phyloP scores from a whole-genome alignment of 2,797 vertebrate species.

The Rhinoraja longicauda region DNA sequence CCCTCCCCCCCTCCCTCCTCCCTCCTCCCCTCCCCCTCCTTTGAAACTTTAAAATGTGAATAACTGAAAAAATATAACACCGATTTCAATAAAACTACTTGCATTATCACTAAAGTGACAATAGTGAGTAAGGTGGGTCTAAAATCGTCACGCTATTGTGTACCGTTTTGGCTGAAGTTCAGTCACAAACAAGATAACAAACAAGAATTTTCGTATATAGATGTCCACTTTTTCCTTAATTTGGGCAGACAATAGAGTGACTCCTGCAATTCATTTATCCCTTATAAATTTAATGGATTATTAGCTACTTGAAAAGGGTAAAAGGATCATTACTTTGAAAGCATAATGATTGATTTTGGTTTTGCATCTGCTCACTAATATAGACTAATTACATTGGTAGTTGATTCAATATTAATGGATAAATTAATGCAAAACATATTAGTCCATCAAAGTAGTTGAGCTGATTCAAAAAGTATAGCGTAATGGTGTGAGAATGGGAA shows the following conservation, averaged over 20 bases:
- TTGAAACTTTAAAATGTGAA: too few relatives aligned
- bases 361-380: background rate
- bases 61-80: too few relatives aligned
- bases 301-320: background rate
- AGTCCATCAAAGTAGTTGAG: background rate
- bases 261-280: background rate
- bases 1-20: too few relatives aligned
- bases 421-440: background rate
- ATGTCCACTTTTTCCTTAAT: background rate
- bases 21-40: too few relatives aligned
- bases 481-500: background rate
- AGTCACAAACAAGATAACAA: too few relatives aligned
- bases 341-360: background rate
- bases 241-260: background rate
- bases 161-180: too few relatives aligned
- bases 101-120: too few relatives aligned
- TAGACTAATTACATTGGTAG: background rate
- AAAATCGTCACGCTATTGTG: too few relatives aligned
- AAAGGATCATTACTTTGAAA: background rate
- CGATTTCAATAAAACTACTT: too few relatives aligned
- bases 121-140: too few relatives aligned
- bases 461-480: background rate
- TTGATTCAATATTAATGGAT: background rate
- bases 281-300: background rate
- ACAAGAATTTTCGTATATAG: too few relatives aligned